A percentile compares a stretch with the other conserved stretches of the same genome.
Evolutionary conservation across 1,140 invertebrate species (phyloP).

Genomic region (Zaprionus ghesquierei): DNA sequence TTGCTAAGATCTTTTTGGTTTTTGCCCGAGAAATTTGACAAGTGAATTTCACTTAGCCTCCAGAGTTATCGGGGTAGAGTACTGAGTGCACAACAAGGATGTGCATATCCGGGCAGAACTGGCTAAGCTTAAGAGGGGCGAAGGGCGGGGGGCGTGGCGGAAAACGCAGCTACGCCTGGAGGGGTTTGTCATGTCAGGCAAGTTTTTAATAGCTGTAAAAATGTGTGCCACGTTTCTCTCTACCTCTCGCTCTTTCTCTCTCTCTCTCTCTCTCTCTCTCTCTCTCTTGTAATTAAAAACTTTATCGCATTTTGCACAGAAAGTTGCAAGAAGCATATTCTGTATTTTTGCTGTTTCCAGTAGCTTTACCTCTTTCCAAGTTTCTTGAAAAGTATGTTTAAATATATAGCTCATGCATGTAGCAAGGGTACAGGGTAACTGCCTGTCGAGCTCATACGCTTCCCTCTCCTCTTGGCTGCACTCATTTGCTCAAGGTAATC

Average conservation of each 20-base stretch:
- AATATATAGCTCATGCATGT: no score
- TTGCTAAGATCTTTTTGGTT: conserved; percentile 6
- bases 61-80: neutral
- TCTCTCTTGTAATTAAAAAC: conserved; percentile 28
- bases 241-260: no score
- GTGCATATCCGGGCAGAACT: neutral
- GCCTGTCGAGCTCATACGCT: neutral
- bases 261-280: neutral
- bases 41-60: neutral
- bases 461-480: neutral
- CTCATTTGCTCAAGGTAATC: conserved; percentile 13
- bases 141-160: neutral
- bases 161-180: neutral
- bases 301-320: conserved; percentile 28
- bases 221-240: conserved; percentile 14
- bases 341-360: neutral
- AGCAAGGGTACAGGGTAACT: neutral
- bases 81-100: conserved; percentile 1
- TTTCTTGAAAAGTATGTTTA: no score
- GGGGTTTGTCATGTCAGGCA: conserved; percentile 12
- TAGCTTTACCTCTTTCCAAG: neutral
- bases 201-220: conserved; percentile 27
- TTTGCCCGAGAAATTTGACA: neutral
- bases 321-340: conserved; percentile 2
- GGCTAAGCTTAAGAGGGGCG: neutral